Evolutionary conservation across 37 sponge, comb jelly and placozoan genomes (phyloP), one percentile per base, ranked within the genome.

Genomic region (Sycon ciliatum): DNA sequence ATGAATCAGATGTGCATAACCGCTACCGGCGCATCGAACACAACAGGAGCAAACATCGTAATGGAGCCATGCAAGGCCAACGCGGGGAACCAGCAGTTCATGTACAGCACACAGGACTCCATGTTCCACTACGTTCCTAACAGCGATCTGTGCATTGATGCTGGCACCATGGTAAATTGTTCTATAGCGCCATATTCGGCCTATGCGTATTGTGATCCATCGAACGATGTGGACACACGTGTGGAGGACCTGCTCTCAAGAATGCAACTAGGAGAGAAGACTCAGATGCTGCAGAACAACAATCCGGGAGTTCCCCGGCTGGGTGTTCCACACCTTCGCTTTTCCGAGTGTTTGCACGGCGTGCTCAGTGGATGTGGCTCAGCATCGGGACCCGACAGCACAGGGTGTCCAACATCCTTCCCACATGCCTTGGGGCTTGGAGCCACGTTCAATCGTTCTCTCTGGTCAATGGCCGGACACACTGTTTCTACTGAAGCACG

Each of bases 401-500:
- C 53, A 18, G 53, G 53, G 16, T 46, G 53, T 18, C 53, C 53
- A 18, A 46, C 53, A 18, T 46, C 53, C n/a, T n/a, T n/a, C n/a
- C n/a, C n/a, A n/a, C n/a, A n/a, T n/a, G n/a, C n/a, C n/a, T n/a
- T n/a, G n/a, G n/a, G n/a, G n/a, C n/a, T n/a, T n/a, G n/a, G n/a
- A n/a, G n/a, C n/a, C 31, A 60, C 11, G 11, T 60, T 60, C 32
- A 60, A 60, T 28, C 26, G 16, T 24, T 22, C 24, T 24, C 26
- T 60, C 9, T 60, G 63, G 63, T 9, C 9, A 22, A 9, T 23
- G 9, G 63, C 63, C 7, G 63, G 63, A 60, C 7, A 60, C 7
- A 60, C 16, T 9, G 63, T 60, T 7, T 60, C 63, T 11, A 60
- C 63, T 7, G 63, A 60, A 60, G 63, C 63, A 11, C 11, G 63